Base-by-base conservation (phyloP, 1,140 invertebrate genomes). In the Drosophila serrata region DNA sequence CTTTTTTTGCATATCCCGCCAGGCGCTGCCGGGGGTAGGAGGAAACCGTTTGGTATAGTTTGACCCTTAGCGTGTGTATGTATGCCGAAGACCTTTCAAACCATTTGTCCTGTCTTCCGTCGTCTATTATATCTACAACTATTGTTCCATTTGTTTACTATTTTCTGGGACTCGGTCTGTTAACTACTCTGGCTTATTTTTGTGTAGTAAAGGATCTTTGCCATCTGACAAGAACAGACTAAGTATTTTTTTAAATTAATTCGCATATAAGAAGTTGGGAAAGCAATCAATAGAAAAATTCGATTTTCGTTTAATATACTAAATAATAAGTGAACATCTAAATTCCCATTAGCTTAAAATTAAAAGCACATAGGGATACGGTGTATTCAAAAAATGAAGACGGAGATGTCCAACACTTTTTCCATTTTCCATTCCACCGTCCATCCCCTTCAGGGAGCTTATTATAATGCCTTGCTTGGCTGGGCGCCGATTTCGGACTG, bases 381-480 rank as follows among this genome's bases (percentile, higher is more conserved):
- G 19, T n/a, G 27, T 31, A 53, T 22, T 35, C 13, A 70, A 80
- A 65, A 87, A 73, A 43, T 15, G 31, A 48, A 40, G 19, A 45
- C 59, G 65, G 60, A 65, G 67, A 46, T 74, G 68, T 45, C 31
- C 11, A 7, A 33, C n/a, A 59, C 46, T 35, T 27, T 12, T 42
- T 22, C 48, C 5, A n/a, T 39, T 24, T 24, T 24, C 40, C n/a
- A 27, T 29, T 39, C 63, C 29, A 46, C 22, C 42, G 58, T 49
- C 69, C 79, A 70, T 70, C 82, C 79, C 85, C 78, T 90, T 85
- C 69, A 85, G 81, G 86, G 78, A 68, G 81, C 86, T 90, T 85
- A 90, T 90, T 90, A 90, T 87, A 79, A 79, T 67, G 68, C 65
- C 58, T 74, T 64, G 63, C 64, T 67, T 85, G 48, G 81, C 48